These are phyloP conservation scores for Labroides dimidiatus DNA, from an alignment of 2,797 vertebrate species.

Conservation along the genomic window DNA sequence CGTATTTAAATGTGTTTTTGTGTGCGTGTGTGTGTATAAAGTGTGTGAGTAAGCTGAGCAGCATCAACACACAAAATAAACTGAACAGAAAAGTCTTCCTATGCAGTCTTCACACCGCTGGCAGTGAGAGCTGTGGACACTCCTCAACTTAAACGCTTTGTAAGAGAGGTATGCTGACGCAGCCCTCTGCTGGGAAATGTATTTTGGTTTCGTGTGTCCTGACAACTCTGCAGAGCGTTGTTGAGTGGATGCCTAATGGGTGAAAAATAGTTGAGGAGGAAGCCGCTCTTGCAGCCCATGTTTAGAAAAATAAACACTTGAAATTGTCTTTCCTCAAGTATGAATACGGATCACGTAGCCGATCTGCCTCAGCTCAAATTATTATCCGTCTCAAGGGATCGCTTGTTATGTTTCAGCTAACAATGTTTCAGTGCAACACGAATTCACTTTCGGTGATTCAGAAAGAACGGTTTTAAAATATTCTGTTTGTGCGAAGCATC, in stretches of 20 bases:
- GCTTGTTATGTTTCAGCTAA: not conserved
- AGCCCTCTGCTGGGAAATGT: constrained; percentile 35
- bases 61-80: constrained; percentile 39
- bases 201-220: constrained; percentile 29
- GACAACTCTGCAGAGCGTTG: constrained; percentile 29
- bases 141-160: constrained; percentile 23
- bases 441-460: not conserved
- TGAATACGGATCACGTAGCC: not conserved
- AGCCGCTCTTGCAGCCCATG: not conserved
- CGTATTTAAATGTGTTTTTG: not conserved
- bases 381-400: not conserved
- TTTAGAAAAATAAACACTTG: constrained; percentile 22
- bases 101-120: constrained; percentile 17
- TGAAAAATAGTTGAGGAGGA: constrained; percentile 21
- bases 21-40: constrained; percentile 5
- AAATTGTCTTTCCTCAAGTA: constrained; percentile 1
- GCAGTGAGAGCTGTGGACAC: not conserved
- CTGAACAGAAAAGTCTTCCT: constrained; percentile 2
- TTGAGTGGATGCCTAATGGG: constrained; percentile 22
- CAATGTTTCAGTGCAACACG: not conserved
- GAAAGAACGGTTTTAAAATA: not conserved
- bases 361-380: not conserved
- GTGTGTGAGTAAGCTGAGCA: constrained; percentile 24
- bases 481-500: not conserved
- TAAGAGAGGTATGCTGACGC: constrained; percentile 30